phyloP scores from a whole-genome alignment of 2,888 invertebrate genomes.

The Tortrix viridana region DNA sequence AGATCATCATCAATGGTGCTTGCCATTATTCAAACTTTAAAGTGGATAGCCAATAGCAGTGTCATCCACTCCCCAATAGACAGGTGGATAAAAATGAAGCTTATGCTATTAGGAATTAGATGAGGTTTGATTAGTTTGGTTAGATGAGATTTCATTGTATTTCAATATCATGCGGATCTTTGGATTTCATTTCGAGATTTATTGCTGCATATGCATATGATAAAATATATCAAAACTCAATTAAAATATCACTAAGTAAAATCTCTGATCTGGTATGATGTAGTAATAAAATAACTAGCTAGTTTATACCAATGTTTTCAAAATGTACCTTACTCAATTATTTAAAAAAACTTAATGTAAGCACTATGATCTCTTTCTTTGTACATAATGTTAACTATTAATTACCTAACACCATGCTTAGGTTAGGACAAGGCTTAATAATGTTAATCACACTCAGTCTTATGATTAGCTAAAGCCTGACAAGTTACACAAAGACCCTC shows the following conservation, averaged over 20 bases:
- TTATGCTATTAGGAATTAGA: conserved; percentile 49
- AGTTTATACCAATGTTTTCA: conserved; percentile 1
- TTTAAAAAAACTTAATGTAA: not conserved
- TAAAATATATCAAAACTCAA: not conserved
- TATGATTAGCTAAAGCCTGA: too few species aligned
- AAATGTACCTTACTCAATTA: not conserved
- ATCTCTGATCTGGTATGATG: not conserved
- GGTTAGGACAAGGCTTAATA: too few species aligned
- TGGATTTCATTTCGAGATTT: too few species aligned
- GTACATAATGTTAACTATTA: not conserved
- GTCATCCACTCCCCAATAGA: conserved; percentile 67
- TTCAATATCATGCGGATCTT: too few species aligned
- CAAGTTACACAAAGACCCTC: too few species aligned
- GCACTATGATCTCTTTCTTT: conserved; percentile 2
- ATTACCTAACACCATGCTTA: too few species aligned
- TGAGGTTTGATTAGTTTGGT: not conserved
- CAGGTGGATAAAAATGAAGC: conserved; percentile 68
- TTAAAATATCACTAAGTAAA: not conserved
- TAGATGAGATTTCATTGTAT: not conserved
- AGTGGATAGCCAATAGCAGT: conserved; percentile 75
- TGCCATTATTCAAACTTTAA: conserved; percentile 77
- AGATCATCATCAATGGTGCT: conserved; percentile 71
- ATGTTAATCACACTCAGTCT: too few species aligned
- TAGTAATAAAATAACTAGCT: not conserved
- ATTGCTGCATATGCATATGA: too few species aligned